phyloP scores from a whole-genome alignment of 2,888 invertebrate genomes.

The Eudemis profundana region DNA sequence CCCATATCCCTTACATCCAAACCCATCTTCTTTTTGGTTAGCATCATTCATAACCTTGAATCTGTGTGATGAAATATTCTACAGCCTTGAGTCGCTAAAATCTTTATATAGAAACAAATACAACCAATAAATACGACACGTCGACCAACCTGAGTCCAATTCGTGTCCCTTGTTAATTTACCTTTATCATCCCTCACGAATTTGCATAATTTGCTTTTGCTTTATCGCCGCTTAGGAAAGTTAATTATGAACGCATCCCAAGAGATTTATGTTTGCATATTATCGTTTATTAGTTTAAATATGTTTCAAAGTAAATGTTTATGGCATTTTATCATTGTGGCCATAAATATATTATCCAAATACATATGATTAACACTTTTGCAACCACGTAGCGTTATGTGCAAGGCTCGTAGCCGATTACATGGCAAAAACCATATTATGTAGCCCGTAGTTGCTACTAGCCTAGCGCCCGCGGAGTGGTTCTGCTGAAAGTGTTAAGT shows the following conservation, averaged over 20 bases:
- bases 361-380: too few species aligned
- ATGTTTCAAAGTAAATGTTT: conserved; percentile 2
- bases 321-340: background rate
- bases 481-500: too few species aligned
- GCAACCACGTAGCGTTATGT: too few species aligned
- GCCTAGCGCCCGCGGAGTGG: too few species aligned
- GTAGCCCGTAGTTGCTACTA: too few species aligned
- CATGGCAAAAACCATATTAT: too few species aligned
- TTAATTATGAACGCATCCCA: conserved; percentile 45
- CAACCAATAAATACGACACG: conserved; percentile 5
- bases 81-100: background rate
- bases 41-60: too few species aligned
- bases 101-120: conserved; percentile 19
- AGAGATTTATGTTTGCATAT: conserved; percentile 31
- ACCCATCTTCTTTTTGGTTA: too few species aligned
- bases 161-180: conserved; percentile 41
- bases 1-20: too few species aligned
- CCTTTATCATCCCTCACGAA: conserved; percentile 42
- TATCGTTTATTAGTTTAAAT: conserved; percentile 19
- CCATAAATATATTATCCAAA: background rate
- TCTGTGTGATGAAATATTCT: background rate
- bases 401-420: too few species aligned
- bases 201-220: conserved; percentile 43
- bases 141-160: background rate
- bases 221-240: conserved; percentile 45